Base-by-base conservation (phyloP, 2,113 vertebrate genomes). In the Eira barbara region DNA sequence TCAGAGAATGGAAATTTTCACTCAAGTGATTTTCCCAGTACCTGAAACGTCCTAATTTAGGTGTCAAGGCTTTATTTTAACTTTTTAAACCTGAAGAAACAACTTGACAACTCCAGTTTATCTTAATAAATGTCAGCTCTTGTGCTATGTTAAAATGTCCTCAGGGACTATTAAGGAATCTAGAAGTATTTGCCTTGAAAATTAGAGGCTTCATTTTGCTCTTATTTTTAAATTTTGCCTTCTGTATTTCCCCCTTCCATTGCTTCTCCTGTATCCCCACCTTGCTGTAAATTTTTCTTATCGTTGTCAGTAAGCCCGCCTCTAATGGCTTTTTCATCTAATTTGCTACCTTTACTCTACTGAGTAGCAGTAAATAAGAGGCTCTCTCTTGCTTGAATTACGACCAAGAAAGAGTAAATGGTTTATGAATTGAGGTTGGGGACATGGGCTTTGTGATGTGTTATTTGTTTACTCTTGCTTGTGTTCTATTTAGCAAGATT, bases 61-160 rank as follows among this genome's bases (percentile, higher is more conserved):
- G 21, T 63, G n/a, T 95, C 47, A 84, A 74, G 55, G 6, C 61
- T 85, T 74, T 94, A 57, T 61, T 74, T 80, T 67, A 71, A 93
- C 45, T 69, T 96, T 95, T 81, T 91, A 84, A 91, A 85, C 31
- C 20, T 52, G 57, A 91, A 85, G 78, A 93, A 95, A 94, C 63
- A 88, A 57, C 23, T 63, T 95, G 94, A 55, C 65, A 49, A 29
- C 9, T 67, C 74, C 79, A 80, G n/a, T 97, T 80, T 74, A 92
- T 59, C 74, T 87, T 87, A 67, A 55, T 73, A 79, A 89, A 88
- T n/a, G 80, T 71, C 74, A 80, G 3, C 52, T 10, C 27, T 52
- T 73, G 29, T 87, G 55, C 67, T 87, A 4, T 25, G 31, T 52
- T 79, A 78, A 83, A 69, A 57, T 52, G 34, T 88, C 18, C 49